Base-by-base conservation (phyloP, 2,797 vertebrate genomes). In the Helarctos malayanus region DNA sequence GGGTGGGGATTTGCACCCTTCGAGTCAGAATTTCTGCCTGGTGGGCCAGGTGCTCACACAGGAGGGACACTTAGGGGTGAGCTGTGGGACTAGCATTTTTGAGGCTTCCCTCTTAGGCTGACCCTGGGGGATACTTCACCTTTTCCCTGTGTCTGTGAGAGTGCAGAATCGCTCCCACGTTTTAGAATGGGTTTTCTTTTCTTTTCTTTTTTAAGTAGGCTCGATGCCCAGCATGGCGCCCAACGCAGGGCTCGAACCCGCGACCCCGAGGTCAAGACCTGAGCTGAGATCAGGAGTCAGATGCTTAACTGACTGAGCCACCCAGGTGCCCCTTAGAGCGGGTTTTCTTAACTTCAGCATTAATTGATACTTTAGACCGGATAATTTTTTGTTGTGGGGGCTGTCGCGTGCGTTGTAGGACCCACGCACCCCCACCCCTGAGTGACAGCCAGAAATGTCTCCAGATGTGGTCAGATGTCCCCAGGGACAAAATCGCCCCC, bases 151-250 rank as follows among this genome's bases (percentile, higher is more conserved):
- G 38, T 63, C 11, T 14, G 45, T 9, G 7, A 68, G 52, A n/a
- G 7, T 21, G 45, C 23, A n/a, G 82, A 19, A 68, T 23, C 6
- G 21, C 32, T 2, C 45, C 86, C n/a, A 0, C 0, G 7, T 5
- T 49, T 23, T 8, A 21, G 23, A 63, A 41, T 25, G 5, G 45
- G 11, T 19, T 32, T 68, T 45, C 49, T 35, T 49, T 68, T 4
- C 7, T 19, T 56, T 56, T 21, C 19, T 4, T 65, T 65, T 65
- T n/a, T 4, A 68, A 68, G 63, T n/a, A 68, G 65, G 3, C n/a
- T 21, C 65, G 8, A 5, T 21, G 65, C 63, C 63, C 15, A 16
- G 63, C 1, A 0, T 29, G 16, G 65, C 35, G 3, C n/a, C 65
- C n/a, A 35, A 2, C 3, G 2, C 65, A 32, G 61, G 61, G 29